Percentiles rank a stretch among this genome's conserved stretches.
These are phyloP conservation scores for Trachelus tabidus DNA, from an alignment of 2,888 invertebrate genomes.

Conservation along the genomic window DNA sequence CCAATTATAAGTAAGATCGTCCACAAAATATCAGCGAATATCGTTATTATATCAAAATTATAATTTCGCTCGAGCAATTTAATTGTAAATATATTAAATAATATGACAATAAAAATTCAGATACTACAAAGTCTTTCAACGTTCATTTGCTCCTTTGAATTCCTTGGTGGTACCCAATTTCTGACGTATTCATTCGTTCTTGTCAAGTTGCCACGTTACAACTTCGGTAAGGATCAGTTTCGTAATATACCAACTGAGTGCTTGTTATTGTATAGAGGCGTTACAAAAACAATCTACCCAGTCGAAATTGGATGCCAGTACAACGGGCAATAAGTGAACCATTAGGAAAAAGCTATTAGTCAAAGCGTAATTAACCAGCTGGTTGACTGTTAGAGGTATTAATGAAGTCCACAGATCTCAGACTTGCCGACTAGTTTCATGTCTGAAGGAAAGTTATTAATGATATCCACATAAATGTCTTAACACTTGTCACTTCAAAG, in stretches of 20 bases:
- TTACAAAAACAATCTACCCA: not conserved
- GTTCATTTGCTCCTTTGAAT: not conserved
- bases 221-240: not conserved
- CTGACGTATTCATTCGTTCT: not conserved
- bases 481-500: constrained; percentile 39
- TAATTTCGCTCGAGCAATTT: constrained; percentile 17
- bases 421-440: constrained; percentile 11
- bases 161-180: not conserved
- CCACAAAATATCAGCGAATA: not conserved
- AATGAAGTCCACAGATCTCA: constrained; percentile 31
- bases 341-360: constrained; percentile 36
- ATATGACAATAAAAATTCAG: constrained; percentile 11
- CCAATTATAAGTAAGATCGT: not conserved
- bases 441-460: constrained; percentile 42
- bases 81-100: constrained; percentile 11
- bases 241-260: not conserved
- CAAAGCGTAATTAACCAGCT: constrained; percentile 42
- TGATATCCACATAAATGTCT: constrained; percentile 40
- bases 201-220: not conserved
- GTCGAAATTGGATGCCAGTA: not conserved
- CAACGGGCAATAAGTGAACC: constrained; percentile 14
- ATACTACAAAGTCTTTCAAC: not conserved
- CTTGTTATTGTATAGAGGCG: not conserved
- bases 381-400: constrained; percentile 34
- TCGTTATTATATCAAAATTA: not conserved